A percentile compares a stretch with the other conserved stretches of the same genome.
These are phyloP conservation scores for Myotis findleyi DNA, from an alignment of 2,797 vertebrate species.

Conservation along the genomic window DNA sequence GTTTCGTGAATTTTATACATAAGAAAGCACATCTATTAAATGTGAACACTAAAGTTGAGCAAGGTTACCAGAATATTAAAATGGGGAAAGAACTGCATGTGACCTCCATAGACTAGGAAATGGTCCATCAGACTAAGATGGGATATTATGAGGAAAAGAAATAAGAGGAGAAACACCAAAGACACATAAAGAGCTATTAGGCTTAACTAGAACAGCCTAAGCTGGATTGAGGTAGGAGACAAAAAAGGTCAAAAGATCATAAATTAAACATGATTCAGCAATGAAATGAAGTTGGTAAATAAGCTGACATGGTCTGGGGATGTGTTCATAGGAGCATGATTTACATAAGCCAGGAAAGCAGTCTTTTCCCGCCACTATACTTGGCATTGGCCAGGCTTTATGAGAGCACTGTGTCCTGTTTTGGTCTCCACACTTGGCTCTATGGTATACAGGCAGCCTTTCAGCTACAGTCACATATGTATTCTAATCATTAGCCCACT, in stretches of 20 bases:
- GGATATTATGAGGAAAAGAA: conserved; percentile 46
- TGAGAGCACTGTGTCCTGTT: conserved; percentile 34
- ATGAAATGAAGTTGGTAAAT: conserved; percentile 46
- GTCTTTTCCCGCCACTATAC: conserved; percentile 50
- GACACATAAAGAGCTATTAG: conserved; percentile 15
- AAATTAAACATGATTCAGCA: conserved; percentile 54
- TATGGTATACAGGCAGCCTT: not conserved
- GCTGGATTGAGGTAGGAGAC: not conserved
- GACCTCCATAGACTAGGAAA: conserved; percentile 35
- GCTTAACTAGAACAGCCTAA: conserved; percentile 33
- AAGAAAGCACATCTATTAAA: conserved; percentile 28
- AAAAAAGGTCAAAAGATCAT: conserved; percentile 46
- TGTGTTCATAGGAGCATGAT: conserved; percentile 53
- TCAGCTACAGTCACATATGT: conserved; percentile 2
- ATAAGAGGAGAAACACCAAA: conserved; percentile 48
- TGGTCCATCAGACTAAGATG: not conserved
- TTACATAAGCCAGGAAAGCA: conserved; percentile 16
- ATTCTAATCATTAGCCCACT: not conserved
- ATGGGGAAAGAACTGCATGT: conserved; percentile 3
- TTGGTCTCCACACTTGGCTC: conserved; percentile 19
- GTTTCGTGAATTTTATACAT: conserved; percentile 21
- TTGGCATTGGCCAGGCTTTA: conserved; percentile 29
- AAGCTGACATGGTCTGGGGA: not conserved
- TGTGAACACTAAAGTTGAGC: conserved; percentile 19
- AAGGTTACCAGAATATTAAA: conserved; percentile 48